Evolutionary conservation across 2,797 vertebrate genomes (phyloP), one percentile per base, ranked within the genome.

Genomic region (Botia kubotai): DNA sequence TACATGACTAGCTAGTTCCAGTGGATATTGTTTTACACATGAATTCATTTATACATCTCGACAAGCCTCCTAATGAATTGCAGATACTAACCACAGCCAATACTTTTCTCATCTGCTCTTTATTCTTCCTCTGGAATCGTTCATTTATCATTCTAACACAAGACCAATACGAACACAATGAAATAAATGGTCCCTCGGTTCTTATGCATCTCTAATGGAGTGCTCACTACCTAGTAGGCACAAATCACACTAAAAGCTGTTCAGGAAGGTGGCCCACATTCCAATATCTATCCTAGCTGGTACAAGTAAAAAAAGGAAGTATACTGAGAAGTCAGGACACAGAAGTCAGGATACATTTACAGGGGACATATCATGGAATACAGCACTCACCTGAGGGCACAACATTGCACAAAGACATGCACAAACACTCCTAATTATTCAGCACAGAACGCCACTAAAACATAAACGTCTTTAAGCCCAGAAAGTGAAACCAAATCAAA

Each of bases 1-100:
- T 52, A 71, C 65, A 71, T 16, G 8, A 80, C 50, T 14, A 39
- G 39, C 13, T 19, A 2, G n/a, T 72, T 72, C 19, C 53, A 19
- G 55, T 58, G 55, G 16, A 70, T 72, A 72, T 68, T 80, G 72
- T 76, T 76, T 21, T 43, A 62, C 65, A 58, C 13, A 52, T 75
- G 58, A 19, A 63, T 53, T 80, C 33, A 75, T 79, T 79, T 67
- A 33, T 12, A 21, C 29, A 52, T 69, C 63, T 62, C 48, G 6
- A 67, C 39, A 26, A 48, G 58, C 52, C 17, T 26, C 68, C 17
- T 52, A 82, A 78, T 69, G 75, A 65, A 68, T 68, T 66, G 26
- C 39, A 43, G 46, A 62, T 70, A 12, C 3, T 68, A 26, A 55
- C 10, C 48, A 12, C 62, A 70, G 14, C 46, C 46, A 48, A 57